Percentiles rank a stretch among this genome's conserved stretches.
phyloP scores from a whole-genome alignment of 1,140 invertebrate species.

The Pogonomyrmex californicus region DNA sequence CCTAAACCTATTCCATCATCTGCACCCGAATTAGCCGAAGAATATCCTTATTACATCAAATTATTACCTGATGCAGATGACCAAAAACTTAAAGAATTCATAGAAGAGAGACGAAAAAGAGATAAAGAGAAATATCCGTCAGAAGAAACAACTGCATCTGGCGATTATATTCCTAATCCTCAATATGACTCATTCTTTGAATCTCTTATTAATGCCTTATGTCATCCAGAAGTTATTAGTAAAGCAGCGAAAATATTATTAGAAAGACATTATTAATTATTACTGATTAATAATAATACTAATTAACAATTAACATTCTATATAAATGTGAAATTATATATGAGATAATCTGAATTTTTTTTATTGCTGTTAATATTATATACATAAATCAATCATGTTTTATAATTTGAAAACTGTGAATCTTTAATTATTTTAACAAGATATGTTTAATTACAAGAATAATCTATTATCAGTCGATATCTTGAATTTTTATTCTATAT shows the following conservation, averaged over 20 bases:
- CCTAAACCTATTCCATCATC: slow-evolving; percentile 57
- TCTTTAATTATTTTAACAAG: not conserved
- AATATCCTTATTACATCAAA: slow-evolving; percentile 76
- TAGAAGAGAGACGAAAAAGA: slow-evolving; percentile 71
- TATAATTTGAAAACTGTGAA: not conserved
- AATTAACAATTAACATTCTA: not conserved
- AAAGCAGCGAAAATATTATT: slow-evolving; percentile 73
- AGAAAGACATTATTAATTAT: slow-evolving; percentile 37
- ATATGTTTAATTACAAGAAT: not conserved
- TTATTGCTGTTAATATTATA: not conserved
- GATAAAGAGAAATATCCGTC: slow-evolving; percentile 22
- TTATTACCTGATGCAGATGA: slow-evolving; percentile 69
- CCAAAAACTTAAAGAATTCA: slow-evolving; percentile 75
- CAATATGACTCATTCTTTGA: slow-evolving; percentile 68
- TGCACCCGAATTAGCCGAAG: slow-evolving; percentile 69
- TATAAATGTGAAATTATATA: not conserved
- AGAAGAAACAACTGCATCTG: slow-evolving; percentile 1
- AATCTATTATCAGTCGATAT: no score
- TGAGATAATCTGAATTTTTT: not conserved
- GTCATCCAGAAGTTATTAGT: slow-evolving; percentile 80
- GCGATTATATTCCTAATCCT: not conserved
- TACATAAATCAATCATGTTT: not conserved
- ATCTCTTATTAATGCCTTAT: slow-evolving; percentile 82
- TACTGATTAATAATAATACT: not conserved
- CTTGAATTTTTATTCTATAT: no score